Evolutionary conservation across 2,888 invertebrate genomes (phyloP), one percentile per base, ranked within the genome.

Genomic region (Toxonevra muliebris): DNA sequence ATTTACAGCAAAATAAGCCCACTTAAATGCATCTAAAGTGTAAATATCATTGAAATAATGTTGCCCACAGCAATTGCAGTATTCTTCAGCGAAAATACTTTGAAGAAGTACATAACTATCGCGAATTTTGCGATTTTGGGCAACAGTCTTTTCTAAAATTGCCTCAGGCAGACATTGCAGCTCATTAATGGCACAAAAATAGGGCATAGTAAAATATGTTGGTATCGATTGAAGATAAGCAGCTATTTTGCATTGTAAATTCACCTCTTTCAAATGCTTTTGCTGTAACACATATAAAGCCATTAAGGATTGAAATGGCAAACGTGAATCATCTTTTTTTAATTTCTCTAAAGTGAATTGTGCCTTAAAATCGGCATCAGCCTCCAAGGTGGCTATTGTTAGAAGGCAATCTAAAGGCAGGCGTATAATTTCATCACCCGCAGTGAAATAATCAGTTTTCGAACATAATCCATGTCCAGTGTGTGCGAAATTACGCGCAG

Each of bases 1-100:
- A 83, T 96, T 95, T 0, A 96, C 93, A 75, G 91, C 90, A 80
- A 92, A 92, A 86, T 93, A 95, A 12, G 92, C 92, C 93, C 93
- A 94, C 76, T 89, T 88, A 83, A 90, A 95, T 57, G 85, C 79
- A 43, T 87, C 82, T 67, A 88, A 84, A 45, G 86, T 87, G 75
- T 91, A 87, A 76, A 89, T 86, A 60, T 86, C 76, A 68, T 76
- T 75, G 48, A 87, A 84, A 75, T 73, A 78, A 12, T 83, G 45
- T 79, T 84, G 76, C 76, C 87, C 87, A 86, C 87, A 88, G 79
- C 76, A 76, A 0, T 76, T 71, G 73, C 83, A 83, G 71, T 72
- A 75, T 2, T 67, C 30, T 0, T 19, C 42, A 2, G 60, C 72
- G 45, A 76, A 75, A 13, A 74, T 61, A 0, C 60, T 41, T 65